Conservation (phyloP, 2,797 vertebrate species). For the Knipowitschia caucasica region DNA sequence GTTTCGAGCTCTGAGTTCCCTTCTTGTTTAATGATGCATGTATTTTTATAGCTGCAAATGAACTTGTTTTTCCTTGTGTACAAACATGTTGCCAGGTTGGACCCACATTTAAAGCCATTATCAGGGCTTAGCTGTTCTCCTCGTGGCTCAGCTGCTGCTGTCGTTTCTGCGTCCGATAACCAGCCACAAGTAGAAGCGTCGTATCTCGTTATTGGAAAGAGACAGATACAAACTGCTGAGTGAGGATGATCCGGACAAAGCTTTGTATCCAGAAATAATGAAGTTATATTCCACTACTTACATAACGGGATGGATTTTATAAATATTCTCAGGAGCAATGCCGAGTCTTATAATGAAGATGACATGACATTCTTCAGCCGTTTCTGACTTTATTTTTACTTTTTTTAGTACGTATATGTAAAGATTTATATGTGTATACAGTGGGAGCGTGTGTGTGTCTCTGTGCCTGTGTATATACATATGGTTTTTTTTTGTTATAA, state of each 20-base stretch:
- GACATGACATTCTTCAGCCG: too few species aligned
- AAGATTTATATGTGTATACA: too few species aligned
- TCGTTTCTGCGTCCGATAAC: slow-evolving; percentile 24
- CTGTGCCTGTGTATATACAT: too few species aligned
- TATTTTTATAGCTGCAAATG: not conserved
- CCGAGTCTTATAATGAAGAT: too few species aligned
- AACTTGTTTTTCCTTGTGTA: not conserved
- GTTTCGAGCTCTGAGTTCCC: not conserved
- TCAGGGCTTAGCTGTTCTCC: slow-evolving; percentile 19
- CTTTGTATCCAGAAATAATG: not conserved
- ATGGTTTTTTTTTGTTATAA: too few species aligned
- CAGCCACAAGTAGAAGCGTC: slow-evolving; percentile 29
- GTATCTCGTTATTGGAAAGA: slow-evolving; percentile 2
- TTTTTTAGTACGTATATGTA: too few species aligned
- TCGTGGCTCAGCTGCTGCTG: slow-evolving; percentile 1
- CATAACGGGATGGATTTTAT: too few species aligned
- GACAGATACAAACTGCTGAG: slow-evolving; percentile 13
- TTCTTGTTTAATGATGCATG: not conserved
- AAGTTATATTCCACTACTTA: too few species aligned
- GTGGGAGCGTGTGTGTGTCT: too few species aligned
- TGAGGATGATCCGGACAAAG: not conserved
- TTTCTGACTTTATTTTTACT: too few species aligned
- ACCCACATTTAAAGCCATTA: not conserved
- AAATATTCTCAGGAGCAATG: too few species aligned
- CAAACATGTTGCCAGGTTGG: not conserved